Base-by-base conservation (phyloP, 1,140 invertebrate species). In the Aethina tumida region DNA sequence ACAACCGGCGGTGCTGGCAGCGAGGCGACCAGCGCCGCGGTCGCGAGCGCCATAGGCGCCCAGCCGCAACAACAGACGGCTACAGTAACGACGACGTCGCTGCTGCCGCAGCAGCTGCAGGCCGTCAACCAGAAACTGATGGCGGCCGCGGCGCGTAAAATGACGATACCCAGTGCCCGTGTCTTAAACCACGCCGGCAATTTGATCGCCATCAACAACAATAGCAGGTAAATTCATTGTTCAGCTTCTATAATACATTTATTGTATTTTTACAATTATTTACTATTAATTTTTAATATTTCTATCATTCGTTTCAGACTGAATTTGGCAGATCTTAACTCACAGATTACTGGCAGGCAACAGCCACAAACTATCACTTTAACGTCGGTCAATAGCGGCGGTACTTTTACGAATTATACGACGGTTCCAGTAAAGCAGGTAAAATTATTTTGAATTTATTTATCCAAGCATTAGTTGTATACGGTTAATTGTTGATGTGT, bases 1-100 rank as follows among this genome's bases (percentile, higher is more conserved):
- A 77, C 80, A 24, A 78, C 77, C 6, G 71, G 70, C 68, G 43
- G 73, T 72, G 68, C 71, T 8, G 75, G 74, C 41, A 69, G 62
- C 60, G 43, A 64, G 45, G 45, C 55, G 44, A n/a, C n/a, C n/a
- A 40, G 59, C 57, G 16, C 64, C 41, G 31, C 60, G 43, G 47
- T 53, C 12, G 50, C 53, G 26, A 58, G 59, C 53, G 58, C 63
- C 9, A 59, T 63, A 31, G 59, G 59, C 10, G 63, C 61, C 35
- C n/a, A n/a, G n/a, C n/a, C n/a, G n/a, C n/a, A n/a, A n/a, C n/a
- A n/a, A n/a, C n/a, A n/a, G n/a, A n/a, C n/a, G n/a, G n/a, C n/a
- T n/a, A n/a, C n/a, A n/a, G n/a, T n/a, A n/a, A n/a, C n/a, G n/a
- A n/a, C n/a, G n/a, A 40, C 50, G 4, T 41, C 41, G 10, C 22